Base-by-base conservation (phyloP, 2,113 vertebrate species). In the Salvator merianae region DNA sequence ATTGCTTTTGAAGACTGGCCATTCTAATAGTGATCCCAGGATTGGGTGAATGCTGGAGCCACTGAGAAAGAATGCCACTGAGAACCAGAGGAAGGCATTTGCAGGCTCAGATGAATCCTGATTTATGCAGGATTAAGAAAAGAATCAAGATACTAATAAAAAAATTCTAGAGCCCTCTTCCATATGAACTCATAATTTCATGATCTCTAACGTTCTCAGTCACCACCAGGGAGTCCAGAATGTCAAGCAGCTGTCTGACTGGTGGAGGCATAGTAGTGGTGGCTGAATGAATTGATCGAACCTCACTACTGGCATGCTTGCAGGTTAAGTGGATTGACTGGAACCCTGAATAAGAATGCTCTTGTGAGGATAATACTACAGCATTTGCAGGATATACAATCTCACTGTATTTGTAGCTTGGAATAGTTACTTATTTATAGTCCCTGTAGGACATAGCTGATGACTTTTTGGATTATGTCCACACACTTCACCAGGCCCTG, bases 401-500 rank as follows among this genome's bases (percentile, higher is more conserved):
- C 3, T 40, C 24, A 7, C 13, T 40, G 13, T 16, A 16, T 63
- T 8, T n/a, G 13, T 43, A 3, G 28, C 1, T 38, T 40, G 32
- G 14, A 8, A 36, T 47, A 2, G 40, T 12, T 20, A 28, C 28
- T 3, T 50, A 34, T 80, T 32, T 69, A n/a, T 13, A 13, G n/a
- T 53, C 0, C 0, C 10, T 47, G 10, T 47, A 47, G 43, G 43
- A 47, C 43, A 47, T 0, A 3, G 0, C 13, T 2, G 8, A 22
- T 34, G 4, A 34, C 3, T 0, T 59, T 59, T 59, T 59, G 55
- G 55, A 59, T 20, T 20, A 16, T 18, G 55, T 13, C 14, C 55
- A 59, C 55, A 59, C 5, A 59, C 16, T 59, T 20, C 13, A 59
- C 55, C 20, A 16, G 18, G 4, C 16, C 18, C 18, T 59, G 55